Evolutionary conservation across 2,888 invertebrate genomes (phyloP), one percentile per base, ranked within the genome.

Genomic region (Augochlorella aurata): DNA sequence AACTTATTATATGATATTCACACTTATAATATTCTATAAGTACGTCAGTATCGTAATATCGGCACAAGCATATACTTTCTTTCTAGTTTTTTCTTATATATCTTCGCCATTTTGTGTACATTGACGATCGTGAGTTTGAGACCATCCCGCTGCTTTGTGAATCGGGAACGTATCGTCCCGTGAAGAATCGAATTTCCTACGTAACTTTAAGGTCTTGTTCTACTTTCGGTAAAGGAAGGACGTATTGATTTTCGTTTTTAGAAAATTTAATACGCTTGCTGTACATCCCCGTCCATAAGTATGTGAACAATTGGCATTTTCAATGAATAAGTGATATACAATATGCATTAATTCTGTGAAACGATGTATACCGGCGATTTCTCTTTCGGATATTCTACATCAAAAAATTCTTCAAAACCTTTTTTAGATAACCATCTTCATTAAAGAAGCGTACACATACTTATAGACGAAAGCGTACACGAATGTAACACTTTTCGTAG

Each of bases 21-120:
- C 72, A 79, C 58, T 66, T 85, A 69, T 74, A 75, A 47, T 66
- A 12, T 47, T 74, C 72, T 66, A 58, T 50, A 77, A 61, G 58
- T 85, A 76, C 76, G 4, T 82, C 75, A 67, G 77, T 68, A 81
- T 74, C 75, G 61, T 79, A 74, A 77, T 77, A 81, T 77, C 79
- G 73, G 79, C 77, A 87, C 77, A 58, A 79, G 79, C 79, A 82
- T 70, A 69, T 79, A 16, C 70, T 69, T 81, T 74, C 47, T 71
- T 65, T 79, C 68, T 77, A 10, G 8, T 67, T 72, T 63, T 67
- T 77, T 58, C 74, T 78, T 79, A 68, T 80, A 68, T 81, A 76
- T 79, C 29, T 82, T 50, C 76, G 81, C 16, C 81, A 58, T 75
- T 82, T 72, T 49, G 16, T 18, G 50, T 58, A 45, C 65, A 70